A percentile compares a stretch with the other conserved stretches of the same genome.
phyloP scores from a whole-genome alignment of 2,888 invertebrate species.

The Augochlorella aurata region DNA sequence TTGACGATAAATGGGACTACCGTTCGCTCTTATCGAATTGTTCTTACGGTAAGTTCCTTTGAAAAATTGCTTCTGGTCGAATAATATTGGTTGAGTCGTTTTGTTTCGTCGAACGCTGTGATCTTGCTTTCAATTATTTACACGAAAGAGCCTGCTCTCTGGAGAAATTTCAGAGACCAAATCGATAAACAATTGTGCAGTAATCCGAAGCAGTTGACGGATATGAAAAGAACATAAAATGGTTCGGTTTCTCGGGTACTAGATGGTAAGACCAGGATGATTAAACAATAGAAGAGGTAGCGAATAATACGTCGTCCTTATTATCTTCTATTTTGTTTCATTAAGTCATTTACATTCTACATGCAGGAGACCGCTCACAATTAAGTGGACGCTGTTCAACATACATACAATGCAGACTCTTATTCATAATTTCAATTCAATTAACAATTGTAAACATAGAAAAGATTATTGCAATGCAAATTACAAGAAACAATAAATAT shows the following conservation, averaged over 20 bases:
- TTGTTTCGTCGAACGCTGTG: slow-evolving; percentile 34
- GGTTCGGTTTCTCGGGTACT: background rate
- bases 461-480: background rate
- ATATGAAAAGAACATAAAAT: background rate
- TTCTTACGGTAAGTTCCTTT: slow-evolving; percentile 29
- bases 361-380: no score
- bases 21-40: slow-evolving; percentile 21
- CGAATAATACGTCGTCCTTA: no score
- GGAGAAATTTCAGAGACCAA: slow-evolving; percentile 35
- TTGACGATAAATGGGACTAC: slow-evolving; percentile 32
- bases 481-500: background rate
- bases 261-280: no score
- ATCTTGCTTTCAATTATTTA: slow-evolving; percentile 54
- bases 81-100: slow-evolving; percentile 56
- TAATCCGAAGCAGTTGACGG: slow-evolving; percentile 13
- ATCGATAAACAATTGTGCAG: slow-evolving; percentile 18
- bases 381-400: no score
- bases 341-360: no score
- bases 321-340: no score
- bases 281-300: no score
- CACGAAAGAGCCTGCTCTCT: slow-evolving; percentile 30
- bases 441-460: no score
- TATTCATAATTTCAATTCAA: no score
- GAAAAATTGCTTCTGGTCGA: slow-evolving; percentile 54
- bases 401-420: no score